These are phyloP conservation scores for Cochlearius cochlearius DNA, from an alignment of 2,113 vertebrate genomes.

Conservation along the genomic window DNA sequence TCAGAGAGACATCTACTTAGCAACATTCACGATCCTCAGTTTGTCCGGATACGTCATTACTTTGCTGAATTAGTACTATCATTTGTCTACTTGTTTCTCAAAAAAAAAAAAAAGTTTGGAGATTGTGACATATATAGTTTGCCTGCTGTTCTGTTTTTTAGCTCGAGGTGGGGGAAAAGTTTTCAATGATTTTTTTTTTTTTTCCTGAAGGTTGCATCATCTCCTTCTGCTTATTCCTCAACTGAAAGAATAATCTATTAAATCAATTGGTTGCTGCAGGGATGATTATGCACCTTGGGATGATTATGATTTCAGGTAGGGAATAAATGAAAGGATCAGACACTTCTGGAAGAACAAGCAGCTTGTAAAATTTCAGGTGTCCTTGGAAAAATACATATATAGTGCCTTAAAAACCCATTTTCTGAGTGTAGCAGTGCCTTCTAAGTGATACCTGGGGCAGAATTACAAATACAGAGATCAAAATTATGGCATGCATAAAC, in stretches of 20 bases:
- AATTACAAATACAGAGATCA: not conserved
- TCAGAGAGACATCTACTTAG: not conserved
- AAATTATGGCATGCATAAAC: not conserved
- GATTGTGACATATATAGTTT: not conserved
- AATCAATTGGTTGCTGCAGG: not conserved
- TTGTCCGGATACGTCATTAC: not conserved
- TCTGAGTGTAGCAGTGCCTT: not conserved
- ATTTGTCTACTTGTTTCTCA: not conserved
- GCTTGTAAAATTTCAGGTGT: not conserved
- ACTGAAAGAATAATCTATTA: not conserved
- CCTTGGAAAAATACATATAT: not conserved
- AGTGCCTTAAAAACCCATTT: not conserved
- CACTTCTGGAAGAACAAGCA: not conserved
- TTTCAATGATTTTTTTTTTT: not conserved
- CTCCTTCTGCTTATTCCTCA: not conserved
- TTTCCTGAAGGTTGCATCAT: not conserved
- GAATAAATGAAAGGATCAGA: not conserved
- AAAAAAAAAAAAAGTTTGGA: not conserved
- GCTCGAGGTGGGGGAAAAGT: not conserved
- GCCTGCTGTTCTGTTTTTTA: not conserved
- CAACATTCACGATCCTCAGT: not conserved
- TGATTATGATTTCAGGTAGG: not conserved
- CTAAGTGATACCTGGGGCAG: not conserved
- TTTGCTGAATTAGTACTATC: not conserved
- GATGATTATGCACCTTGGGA: not conserved